Conservation (phyloP, 2,113 vertebrate species). For the Gobius niger region DNA sequence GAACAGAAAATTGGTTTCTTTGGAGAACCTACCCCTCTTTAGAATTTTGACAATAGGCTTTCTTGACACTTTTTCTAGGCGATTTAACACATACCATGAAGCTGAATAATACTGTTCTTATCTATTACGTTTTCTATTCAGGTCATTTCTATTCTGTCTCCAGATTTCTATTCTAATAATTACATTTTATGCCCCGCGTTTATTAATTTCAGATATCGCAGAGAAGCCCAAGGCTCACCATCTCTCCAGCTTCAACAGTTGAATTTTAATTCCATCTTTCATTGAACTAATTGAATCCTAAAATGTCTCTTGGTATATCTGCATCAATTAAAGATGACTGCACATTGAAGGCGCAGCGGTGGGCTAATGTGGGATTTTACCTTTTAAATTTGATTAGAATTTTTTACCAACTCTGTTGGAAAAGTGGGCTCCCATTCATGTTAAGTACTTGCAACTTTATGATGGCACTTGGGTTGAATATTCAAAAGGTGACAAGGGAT, state of each 20-base stretch:
- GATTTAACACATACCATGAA: constrained; percentile 35
- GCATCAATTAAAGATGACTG: constrained; percentile 59
- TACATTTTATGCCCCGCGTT: constrained; percentile 52
- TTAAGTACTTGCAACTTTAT: neutral
- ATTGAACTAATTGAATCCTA: constrained; percentile 40
- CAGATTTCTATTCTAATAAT: constrained; percentile 46
- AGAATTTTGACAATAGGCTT: constrained; percentile 22
- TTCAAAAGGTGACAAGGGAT: constrained; percentile 20
- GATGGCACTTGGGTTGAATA: neutral
- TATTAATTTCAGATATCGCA: constrained; percentile 62
- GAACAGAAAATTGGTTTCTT: constrained; percentile 13
- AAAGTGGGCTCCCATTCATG: neutral
- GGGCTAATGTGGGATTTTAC: constrained; percentile 10
- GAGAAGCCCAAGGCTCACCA: constrained; percentile 46
- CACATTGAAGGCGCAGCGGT: constrained; percentile 17
- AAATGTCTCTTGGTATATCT: constrained; percentile 48
- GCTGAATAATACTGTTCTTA: constrained; percentile 24
- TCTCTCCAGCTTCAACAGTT: constrained; percentile 37
- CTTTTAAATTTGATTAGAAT: neutral
- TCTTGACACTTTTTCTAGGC: constrained; percentile 12
- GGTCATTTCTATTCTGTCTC: constrained; percentile 40
- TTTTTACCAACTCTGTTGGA: neutral
- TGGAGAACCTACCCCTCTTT: constrained; percentile 5
- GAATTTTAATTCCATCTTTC: constrained; percentile 53
- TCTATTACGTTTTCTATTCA: constrained; percentile 43